These are phyloP conservation scores for Centropyge bicolor DNA, from an alignment of 2,797 vertebrate genomes.

Conservation along the genomic window DNA sequence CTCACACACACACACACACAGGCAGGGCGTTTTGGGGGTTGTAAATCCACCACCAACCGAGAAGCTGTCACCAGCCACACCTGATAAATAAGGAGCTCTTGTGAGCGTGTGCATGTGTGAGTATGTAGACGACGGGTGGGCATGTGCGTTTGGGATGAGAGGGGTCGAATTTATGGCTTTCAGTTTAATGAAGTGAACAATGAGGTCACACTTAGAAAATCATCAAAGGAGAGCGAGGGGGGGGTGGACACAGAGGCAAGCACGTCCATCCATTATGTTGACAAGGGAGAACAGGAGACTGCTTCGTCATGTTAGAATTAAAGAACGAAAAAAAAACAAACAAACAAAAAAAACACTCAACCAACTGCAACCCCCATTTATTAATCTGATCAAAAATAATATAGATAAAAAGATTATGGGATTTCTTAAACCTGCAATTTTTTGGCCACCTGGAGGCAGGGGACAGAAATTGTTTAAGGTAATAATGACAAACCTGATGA, in stretches of 20 bases:
- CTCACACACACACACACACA: slow-evolving; percentile 3
- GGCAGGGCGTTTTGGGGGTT: slow-evolving; percentile 39
- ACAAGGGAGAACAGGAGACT: background rate
- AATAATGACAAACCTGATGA: too few species aligned
- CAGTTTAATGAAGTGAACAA: slow-evolving; percentile 73
- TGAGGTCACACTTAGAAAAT: slow-evolving; percentile 67
- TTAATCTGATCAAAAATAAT: background rate
- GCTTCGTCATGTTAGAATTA: background rate
- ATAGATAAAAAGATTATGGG: background rate
- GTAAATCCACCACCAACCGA: slow-evolving; percentile 68
- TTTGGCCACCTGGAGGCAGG: background rate
- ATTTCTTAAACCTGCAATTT: background rate
- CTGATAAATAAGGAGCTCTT: slow-evolving; percentile 60
- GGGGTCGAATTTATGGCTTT: slow-evolving; percentile 61
- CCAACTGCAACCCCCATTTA: too few species aligned
- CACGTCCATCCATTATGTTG: slow-evolving; percentile 1
- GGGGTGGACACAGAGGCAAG: slow-evolving; percentile 14
- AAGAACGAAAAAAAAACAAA: background rate
- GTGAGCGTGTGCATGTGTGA: slow-evolving; percentile 5
- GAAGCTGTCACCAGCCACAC: slow-evolving; percentile 58
- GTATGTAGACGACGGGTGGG: slow-evolving; percentile 29
- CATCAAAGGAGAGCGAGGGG: slow-evolving; percentile 40
- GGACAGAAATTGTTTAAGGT: background rate
- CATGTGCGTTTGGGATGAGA: slow-evolving; percentile 30
- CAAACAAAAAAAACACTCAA: too few species aligned